Base-by-base conservation (phyloP, 2,797 vertebrate genomes). In the Chiloscyllium punctatum region DNA sequence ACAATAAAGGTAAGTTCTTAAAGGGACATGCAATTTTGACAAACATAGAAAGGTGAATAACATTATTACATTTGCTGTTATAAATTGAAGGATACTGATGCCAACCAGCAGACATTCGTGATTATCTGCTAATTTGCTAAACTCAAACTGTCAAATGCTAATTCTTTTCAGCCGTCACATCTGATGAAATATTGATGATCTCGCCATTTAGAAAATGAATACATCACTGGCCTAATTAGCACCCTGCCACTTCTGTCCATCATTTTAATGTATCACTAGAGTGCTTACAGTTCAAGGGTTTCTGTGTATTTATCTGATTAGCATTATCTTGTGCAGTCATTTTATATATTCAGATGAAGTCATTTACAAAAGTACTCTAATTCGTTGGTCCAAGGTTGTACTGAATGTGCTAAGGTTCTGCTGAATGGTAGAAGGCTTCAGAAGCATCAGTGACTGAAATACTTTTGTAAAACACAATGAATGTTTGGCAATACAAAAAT, bases 151-250 rank as follows among this genome's bases (percentile, higher is more conserved):
- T 96, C 96, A 98, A 96, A 96, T 96, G 96, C 96, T 97, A 97
- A 97, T 97, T 97, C 97, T 97, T 97, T 68, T 97, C 96, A 97
- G 96, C 96, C 97, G 96, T 96, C 96, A 96, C 96, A 97, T 97
- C 97, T 96, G 96, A 96, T 97, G 96, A 97, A 97, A 97, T 97
- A 98, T 97, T 98, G 97, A 98, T 97, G 96, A 96, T 97, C 96
- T 96, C 90, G 68, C 97, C 97, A 97, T 97, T 97, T 97, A 97
- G 97, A 97, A 98, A 98, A 97, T 97, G 97, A 97, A 97, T 96
- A 96, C 96, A 97, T 97, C 96, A 97, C 97, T 96, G n/a, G 95
- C 96, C 96, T 97, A 98, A 98, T 98, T 98, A 98, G 96, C 97
- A 97, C 96, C 96, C 97, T 97, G 96, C 96, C 96, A 98, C 96